Base-by-base conservation (phyloP, 2,888 invertebrate species). In the Nemoura dubitans region DNA sequence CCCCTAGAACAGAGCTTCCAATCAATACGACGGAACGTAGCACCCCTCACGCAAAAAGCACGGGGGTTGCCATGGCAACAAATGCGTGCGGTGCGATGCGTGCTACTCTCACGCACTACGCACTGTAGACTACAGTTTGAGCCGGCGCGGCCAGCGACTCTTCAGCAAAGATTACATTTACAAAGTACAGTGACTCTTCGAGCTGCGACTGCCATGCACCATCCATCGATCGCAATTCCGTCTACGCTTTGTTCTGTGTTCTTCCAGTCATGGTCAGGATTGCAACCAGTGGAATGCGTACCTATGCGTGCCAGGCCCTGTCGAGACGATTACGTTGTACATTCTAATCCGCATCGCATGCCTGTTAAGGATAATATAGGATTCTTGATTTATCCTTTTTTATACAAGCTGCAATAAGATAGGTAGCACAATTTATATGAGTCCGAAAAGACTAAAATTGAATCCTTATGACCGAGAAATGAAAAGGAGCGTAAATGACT, bases 1-100 rank as follows among this genome's bases (percentile, higher is more conserved):
- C 59, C 59, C 59, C 59, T 59, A 59, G 59, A 59, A 59, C 59
- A 59, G 59, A 59, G 59, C 59, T 59, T 59, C 59, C 59, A 59
- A 59, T 59, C 59, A 59, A 59, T 59, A 59, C 59, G 16, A 59
- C 59, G 59, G 59, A 59, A 7, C 59, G 36, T 6, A 59, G 21
- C 59, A 59, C 59, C 59, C 59, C 59, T 59, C 59, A 21, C 14
- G 59, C 59, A 59, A 7, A 36, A 59, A 59, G 59, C 59, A 59
- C 59, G 21, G 59, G 59, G 59, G 59, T 59, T 59, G 59, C 59
- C 21, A 59, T 21, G 59, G 59, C 16, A 59, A 59, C 59, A 21
- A 59, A 59, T 59, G 59, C 59, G 59, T 59, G 59, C 2, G 14
- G 59, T 21, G 59, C 21, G 10, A 14, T 59, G 59, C 59, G 59